These are phyloP conservation scores for Pachypeltis micranthus DNA, from an alignment of 1,140 invertebrate genomes.

Conservation along the genomic window DNA sequence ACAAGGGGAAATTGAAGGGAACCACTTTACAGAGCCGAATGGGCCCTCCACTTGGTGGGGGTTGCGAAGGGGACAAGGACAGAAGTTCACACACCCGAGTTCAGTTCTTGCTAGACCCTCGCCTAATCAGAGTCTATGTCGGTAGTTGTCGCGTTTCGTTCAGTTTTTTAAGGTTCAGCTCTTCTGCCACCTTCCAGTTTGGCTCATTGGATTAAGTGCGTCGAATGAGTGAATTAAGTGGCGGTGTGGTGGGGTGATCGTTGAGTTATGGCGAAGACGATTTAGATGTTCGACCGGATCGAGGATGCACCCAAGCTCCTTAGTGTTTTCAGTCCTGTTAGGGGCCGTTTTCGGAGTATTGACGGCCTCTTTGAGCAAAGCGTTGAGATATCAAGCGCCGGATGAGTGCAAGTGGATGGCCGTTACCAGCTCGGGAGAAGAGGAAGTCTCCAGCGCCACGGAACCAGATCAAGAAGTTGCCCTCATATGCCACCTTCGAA, in stretches of 20 bases:
- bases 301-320: slow-evolving; percentile 25
- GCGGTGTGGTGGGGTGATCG: slow-evolving; percentile 13
- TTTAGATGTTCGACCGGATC: neutral
- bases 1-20: too few species aligned
- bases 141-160: slow-evolving; percentile 8
- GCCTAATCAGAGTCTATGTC: slow-evolving; percentile 1
- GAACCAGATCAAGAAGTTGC: slow-evolving; percentile 53
- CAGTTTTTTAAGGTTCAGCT: neutral
- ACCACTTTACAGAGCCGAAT: neutral
- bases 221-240: slow-evolving; percentile 26
- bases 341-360: slow-evolving; percentile 53
- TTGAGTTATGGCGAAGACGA: slow-evolving; percentile 6
- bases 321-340: slow-evolving; percentile 43
- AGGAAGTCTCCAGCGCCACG: slow-evolving; percentile 29
- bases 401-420: slow-evolving; percentile 73
- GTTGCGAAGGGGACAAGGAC: slow-evolving; percentile 13
- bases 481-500: slow-evolving; percentile 63
- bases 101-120: slow-evolving; percentile 8
- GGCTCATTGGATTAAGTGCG: slow-evolving; percentile 18
- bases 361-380: slow-evolving; percentile 53
- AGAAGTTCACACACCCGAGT: slow-evolving; percentile 1
- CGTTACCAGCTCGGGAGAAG: slow-evolving; percentile 40
- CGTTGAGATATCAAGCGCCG: slow-evolving; percentile 62
- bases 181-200: neutral
- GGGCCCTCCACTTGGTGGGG: neutral